Percentiles rank a stretch among this genome's conserved stretches.
Evolutionary conservation across 2,888 invertebrate genomes (phyloP).

Genomic region (Polyommatus icarus): DNA sequence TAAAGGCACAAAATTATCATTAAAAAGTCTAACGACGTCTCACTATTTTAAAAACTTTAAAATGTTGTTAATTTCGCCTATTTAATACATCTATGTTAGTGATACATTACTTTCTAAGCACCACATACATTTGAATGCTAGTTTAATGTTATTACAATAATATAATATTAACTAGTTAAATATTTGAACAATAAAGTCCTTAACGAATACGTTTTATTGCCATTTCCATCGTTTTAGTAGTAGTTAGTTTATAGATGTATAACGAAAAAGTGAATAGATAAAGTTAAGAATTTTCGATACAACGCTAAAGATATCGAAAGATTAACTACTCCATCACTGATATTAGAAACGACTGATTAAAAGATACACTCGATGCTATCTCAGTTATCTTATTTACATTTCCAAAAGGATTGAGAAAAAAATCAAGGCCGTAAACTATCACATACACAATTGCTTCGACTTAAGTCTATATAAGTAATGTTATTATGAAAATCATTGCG

Average conservation of each 20-base stretch:
- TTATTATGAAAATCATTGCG: slow-evolving; percentile 50
- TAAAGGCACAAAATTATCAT: slow-evolving; percentile 69
- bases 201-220: slow-evolving; percentile 77
- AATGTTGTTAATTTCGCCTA: slow-evolving; percentile 49
- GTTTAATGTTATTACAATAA: slow-evolving; percentile 46
- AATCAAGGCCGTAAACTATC: slow-evolving; percentile 70
- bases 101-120: slow-evolving; percentile 57
- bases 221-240: slow-evolving; percentile 59
- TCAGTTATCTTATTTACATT: slow-evolving; percentile 73
- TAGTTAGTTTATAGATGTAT: slow-evolving; percentile 42
- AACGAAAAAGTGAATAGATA: slow-evolving; percentile 25
- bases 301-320: slow-evolving; percentile 40
- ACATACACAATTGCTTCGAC: slow-evolving; percentile 71
- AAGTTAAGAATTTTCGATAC: slow-evolving; percentile 11
- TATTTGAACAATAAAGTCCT: slow-evolving; percentile 66
- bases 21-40: slow-evolving; percentile 56
- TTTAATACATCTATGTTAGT: slow-evolving; percentile 46
- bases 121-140: slow-evolving; percentile 57
- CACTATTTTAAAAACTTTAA: slow-evolving; percentile 52
- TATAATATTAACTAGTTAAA: slow-evolving; percentile 61
- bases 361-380: slow-evolving; percentile 54
- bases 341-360: slow-evolving; percentile 61
- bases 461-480: slow-evolving; percentile 67
- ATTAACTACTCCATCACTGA: slow-evolving; percentile 57
- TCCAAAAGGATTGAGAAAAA: slow-evolving; percentile 64